Base-by-base conservation (phyloP, 2,888 invertebrate genomes). In the Smittia aterrima region DNA sequence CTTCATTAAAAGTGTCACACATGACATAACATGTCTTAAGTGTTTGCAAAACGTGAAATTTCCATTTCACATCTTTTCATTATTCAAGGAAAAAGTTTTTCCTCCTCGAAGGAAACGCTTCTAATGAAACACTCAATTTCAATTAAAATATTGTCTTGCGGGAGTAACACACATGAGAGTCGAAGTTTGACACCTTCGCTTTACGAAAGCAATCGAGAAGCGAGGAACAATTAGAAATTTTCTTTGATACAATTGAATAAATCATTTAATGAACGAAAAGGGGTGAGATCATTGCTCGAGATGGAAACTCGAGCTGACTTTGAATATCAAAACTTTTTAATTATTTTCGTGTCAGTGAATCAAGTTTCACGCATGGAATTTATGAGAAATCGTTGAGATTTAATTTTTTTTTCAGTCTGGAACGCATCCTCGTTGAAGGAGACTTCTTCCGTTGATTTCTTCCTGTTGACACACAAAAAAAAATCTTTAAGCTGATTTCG, bases 121-220 rank as follows among this genome's bases (percentile, higher is more conserved):
- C 16, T 11, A 47, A 6, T n/a, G 16, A 6, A n/a, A 47, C 47
- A 47, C 47, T 68, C 68, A 68, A 68, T 68, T 68, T 68, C 68
- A 68, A 68, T 68, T 68, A 68, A 68, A 40, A 68, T 41, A 68
- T 41, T 68, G 68, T 68, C 47, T 41, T 41, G 32, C 68, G 41
- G 11, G 40, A 41, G 22, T 58, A 4, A 53, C 58, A 32, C 32
- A 41, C 68, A 66, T 66, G 13, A 47, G 47, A 16, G 16, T n/a
- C 4, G 16, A 47, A 47, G n/a, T 47, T 47, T 47, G 47, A 47
- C 47, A 24, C 68, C 68, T 41, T 68, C 41, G 11, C 9, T 38
- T 22, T 18, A 47, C 22, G 38, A 40, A 11, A 22, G 66, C 24
- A 22, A 20, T 20, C 40, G 7, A 66, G 24, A 32, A 22, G 24